Conservation (phyloP, 2,113 vertebrate genomes). For the Natator depressus region DNA sequence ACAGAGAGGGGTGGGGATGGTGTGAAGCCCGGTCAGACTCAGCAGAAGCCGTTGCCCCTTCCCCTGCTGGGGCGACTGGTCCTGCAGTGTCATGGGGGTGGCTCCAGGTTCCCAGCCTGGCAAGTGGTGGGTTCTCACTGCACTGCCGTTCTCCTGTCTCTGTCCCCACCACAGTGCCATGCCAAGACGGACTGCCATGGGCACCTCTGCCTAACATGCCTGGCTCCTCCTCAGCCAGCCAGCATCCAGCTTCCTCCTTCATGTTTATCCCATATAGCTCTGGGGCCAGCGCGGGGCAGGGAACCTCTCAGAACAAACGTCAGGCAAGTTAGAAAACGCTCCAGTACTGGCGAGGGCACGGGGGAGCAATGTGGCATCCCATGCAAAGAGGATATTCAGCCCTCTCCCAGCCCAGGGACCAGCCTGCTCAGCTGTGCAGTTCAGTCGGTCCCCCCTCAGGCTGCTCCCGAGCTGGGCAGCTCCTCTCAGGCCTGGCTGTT, state of each 20-base stretch:
- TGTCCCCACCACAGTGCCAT: not conserved
- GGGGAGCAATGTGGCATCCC: not conserved
- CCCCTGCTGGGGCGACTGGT: rapidly evolving
- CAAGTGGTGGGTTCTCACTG: not conserved
- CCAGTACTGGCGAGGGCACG: not conserved
- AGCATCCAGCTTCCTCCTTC: no score
- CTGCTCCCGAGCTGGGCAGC: no score
- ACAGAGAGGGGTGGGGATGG: not conserved
- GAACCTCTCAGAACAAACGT: not conserved
- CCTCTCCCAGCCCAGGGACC: not conserved
- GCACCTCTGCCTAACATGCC: not conserved
- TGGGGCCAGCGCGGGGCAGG: not conserved
- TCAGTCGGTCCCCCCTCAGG: not conserved
- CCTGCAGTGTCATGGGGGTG: not conserved
- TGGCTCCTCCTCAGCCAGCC: not conserved
- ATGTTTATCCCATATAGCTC: no score
- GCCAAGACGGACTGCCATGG: not conserved
- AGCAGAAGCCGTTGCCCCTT: not conserved
- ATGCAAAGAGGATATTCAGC: no score
- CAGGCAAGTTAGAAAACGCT: not conserved
- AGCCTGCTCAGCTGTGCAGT: no score
- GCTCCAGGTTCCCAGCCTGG: not conserved
- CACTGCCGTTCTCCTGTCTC: not conserved
- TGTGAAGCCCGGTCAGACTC: not conserved
- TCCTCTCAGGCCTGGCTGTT: not conserved